Evolutionary conservation across 2,797 vertebrate genomes (phyloP).

Genomic region (Esox masquinongy): DNA sequence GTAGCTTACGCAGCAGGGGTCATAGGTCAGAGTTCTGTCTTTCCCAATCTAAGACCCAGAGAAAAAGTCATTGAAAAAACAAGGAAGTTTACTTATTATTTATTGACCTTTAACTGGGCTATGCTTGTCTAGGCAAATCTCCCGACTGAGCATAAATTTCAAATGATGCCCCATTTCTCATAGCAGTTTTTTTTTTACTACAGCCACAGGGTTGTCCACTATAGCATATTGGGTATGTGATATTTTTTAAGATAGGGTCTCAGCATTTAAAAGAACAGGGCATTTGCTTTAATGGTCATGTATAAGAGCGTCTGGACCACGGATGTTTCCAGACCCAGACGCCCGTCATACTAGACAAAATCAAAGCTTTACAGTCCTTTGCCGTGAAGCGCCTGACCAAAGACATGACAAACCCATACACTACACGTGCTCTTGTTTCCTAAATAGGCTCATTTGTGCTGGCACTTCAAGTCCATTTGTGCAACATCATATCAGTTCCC

Average conservation of each 20-base stretch:
- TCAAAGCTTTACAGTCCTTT: constrained; percentile 57
- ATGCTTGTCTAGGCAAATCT: neutral
- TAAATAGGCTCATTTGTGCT: constrained; percentile 65
- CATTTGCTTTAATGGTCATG: constrained; percentile 36
- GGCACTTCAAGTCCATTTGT: constrained; percentile 63
- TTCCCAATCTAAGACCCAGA: constrained; percentile 83
- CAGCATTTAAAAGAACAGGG: constrained; percentile 30
- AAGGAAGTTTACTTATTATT: constrained; percentile 30
- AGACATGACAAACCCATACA: constrained; percentile 35
- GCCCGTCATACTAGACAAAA: constrained; percentile 34
- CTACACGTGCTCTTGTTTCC: constrained; percentile 43
- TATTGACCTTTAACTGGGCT: constrained; percentile 25
- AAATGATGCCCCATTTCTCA: too few species aligned
- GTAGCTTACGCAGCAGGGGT: constrained; percentile 96
- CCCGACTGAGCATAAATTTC: neutral
- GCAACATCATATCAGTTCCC: constrained; percentile 58
- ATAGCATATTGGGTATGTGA: neutral
- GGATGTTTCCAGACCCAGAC: constrained; percentile 41
- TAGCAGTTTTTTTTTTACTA: neutral
- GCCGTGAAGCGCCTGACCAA: constrained; percentile 51
- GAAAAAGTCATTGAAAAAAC: neutral
- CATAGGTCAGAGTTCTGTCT: constrained; percentile 87
- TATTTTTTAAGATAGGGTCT: neutral
- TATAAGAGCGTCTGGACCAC: constrained; percentile 34
- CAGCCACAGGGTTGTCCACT: neutral